Base-by-base conservation (phyloP, 2,113 vertebrate genomes). In the Ancistrus triradiatus region DNA sequence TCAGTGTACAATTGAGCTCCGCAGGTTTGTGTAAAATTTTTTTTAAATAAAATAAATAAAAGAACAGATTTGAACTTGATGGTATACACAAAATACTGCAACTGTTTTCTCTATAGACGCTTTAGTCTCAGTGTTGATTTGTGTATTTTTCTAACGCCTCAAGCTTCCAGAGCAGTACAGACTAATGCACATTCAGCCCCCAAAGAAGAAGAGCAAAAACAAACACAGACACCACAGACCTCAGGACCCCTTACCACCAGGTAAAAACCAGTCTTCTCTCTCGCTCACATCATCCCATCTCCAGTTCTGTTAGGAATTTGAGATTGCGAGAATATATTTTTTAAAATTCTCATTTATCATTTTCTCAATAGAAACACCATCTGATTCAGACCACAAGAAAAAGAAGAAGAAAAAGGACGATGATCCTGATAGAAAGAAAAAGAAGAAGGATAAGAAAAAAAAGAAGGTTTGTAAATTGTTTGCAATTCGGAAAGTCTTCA, bases 361-460 rank as follows among this genome's bases (percentile, higher is more conserved):
- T n/a, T n/a, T n/a, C 3, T 19, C 69, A 14, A 40, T 76, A 97
- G 95, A 98, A 88, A 98, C 93, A 0, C 94, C 96, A 0, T 98
- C 96, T 3, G 96, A 98, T 73, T 94, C 95, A 0, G 96, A 98
- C 82, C 96, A 95, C 81, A 98, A 97, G 83, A 98, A 98, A 78
- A 98, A 98, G 84, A 98, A 98, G 83, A 98, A 98, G 85, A 98
- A 98, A 76, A 91, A 94, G 65, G 95, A 98, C 0, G 95, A 98
- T 18, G 95, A 98, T 77, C 95, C 95, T 0, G 95, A 98, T 28
- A 81, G 95, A 66, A 96, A 97, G 75, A 93, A 94, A 78, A 97
- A 96, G 84, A 98, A 98, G 87, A 98, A 98, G 79, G 95, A 98
- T 58, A 98, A 98, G 79, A 98, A 98, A 80, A 98, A 98, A 84